phyloP scores from a whole-genome alignment of 2,797 vertebrate species.

The Dermochelys coriacea region DNA sequence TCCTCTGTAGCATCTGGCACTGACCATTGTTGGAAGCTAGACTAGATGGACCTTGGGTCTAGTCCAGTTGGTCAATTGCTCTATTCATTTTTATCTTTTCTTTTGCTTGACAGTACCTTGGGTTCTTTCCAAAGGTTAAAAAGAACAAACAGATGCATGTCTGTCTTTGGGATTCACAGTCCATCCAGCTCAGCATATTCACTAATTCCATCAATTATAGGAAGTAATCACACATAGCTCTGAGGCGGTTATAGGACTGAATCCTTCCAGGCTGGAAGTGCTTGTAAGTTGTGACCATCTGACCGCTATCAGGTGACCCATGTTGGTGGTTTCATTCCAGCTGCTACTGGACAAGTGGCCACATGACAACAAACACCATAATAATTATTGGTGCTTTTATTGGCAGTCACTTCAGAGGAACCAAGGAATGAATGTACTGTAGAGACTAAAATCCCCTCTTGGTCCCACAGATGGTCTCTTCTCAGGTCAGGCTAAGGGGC shows the following conservation, averaged over 20 bases:
- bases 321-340: background rate
- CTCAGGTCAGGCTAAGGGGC: background rate
- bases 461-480: background rate
- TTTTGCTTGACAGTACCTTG: background rate
- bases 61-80: background rate
- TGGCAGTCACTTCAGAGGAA: background rate
- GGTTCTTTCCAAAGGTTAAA: background rate
- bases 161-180: no score
- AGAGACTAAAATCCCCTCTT: background rate
- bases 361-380: background rate
- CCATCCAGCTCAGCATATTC: no score
- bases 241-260: background rate
- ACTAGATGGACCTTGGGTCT: background rate
- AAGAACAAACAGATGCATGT: no score
- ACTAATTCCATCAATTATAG: no score
- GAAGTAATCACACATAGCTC: no score
- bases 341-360: background rate
- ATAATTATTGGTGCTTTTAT: background rate
- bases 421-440: background rate
- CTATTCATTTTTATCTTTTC: background rate
- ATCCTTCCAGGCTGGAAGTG: background rate
- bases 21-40: background rate
- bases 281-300: background rate
- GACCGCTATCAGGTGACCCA: background rate
- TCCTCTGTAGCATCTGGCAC: background rate